These are phyloP conservation scores for Brachyalestes nurse DNA, from an alignment of 2,797 vertebrate genomes.

Conservation along the genomic window DNA sequence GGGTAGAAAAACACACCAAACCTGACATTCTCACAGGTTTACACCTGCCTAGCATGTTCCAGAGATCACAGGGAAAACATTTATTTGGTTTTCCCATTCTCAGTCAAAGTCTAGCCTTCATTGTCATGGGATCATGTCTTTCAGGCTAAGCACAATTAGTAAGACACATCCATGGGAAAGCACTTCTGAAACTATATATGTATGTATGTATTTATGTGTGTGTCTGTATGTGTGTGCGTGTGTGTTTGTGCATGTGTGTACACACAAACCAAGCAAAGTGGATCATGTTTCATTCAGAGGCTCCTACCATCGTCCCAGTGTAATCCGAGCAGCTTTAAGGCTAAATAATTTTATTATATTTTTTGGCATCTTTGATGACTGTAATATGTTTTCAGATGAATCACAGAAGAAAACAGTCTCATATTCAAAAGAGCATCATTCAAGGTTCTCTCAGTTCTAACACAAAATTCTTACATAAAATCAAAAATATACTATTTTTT, in stretches of 20 bases:
- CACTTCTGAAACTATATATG: neutral
- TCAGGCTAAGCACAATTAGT: neutral
- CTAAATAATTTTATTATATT: neutral
- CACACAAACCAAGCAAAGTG: neutral
- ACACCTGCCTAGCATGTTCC: neutral
- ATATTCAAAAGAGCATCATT: neutral
- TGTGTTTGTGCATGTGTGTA: too few species aligned
- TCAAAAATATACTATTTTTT: neutral
- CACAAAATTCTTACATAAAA: neutral
- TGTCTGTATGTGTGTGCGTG: too few species aligned
- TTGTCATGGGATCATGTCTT: neutral
- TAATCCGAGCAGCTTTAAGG: neutral
- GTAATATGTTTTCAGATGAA: neutral
- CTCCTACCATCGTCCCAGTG: too few species aligned
- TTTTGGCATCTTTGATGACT: neutral
- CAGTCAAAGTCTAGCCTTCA: neutral
- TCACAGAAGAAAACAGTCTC: neutral
- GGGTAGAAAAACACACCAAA: neutral
- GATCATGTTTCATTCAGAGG: neutral
- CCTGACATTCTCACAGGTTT: neutral
- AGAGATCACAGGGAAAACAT: neutral
- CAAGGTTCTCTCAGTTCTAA: neutral
- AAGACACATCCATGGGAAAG: neutral
- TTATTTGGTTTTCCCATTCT: neutral
- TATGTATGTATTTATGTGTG: too few species aligned